Percentiles rank a stretch among this genome's conserved stretches.
Evolutionary conservation across 2,113 vertebrate genomes (phyloP).

Genomic region (Elephas maximus): DNA sequence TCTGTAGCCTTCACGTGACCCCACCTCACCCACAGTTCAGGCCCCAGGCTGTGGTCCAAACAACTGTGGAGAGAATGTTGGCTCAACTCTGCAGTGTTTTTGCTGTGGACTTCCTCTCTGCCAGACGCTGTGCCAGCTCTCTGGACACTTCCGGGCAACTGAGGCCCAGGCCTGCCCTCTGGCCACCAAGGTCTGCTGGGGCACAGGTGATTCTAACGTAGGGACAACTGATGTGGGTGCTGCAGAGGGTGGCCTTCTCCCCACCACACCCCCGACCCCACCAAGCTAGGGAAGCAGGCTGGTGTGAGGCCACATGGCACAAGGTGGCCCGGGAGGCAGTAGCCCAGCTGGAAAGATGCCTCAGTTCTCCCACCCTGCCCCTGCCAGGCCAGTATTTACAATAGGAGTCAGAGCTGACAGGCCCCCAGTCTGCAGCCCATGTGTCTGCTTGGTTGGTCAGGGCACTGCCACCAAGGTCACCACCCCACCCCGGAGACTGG

Average conservation of each 20-base stretch:
- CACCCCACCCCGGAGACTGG: too few species aligned
- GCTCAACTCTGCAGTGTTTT: too few species aligned
- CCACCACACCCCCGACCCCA: fast-evolving
- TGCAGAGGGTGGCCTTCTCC: neutral
- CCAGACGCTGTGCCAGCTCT: neutral
- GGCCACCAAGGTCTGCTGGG: fast-evolving
- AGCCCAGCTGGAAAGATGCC: neutral
- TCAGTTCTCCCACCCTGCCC: too few species aligned
- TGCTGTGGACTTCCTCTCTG: neutral
- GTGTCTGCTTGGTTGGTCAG: neutral
- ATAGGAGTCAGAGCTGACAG: neutral
- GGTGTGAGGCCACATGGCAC: neutral
- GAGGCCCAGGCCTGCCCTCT: neutral
- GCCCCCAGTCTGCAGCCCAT: fast-evolving
- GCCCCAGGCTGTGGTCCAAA: neutral
- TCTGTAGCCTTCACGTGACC: neutral
- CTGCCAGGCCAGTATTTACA: neutral
- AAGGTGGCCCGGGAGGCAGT: fast-evolving
- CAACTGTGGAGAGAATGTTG: neutral
- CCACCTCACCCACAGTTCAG: neutral
- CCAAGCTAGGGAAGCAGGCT: neutral
- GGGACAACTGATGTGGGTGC: too few species aligned
- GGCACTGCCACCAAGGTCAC: too few species aligned
- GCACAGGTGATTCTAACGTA: neutral
- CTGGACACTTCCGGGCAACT: neutral